Evolutionary conservation across 2,888 invertebrate species (phyloP).

Genomic region (Watsonalla binaria): DNA sequence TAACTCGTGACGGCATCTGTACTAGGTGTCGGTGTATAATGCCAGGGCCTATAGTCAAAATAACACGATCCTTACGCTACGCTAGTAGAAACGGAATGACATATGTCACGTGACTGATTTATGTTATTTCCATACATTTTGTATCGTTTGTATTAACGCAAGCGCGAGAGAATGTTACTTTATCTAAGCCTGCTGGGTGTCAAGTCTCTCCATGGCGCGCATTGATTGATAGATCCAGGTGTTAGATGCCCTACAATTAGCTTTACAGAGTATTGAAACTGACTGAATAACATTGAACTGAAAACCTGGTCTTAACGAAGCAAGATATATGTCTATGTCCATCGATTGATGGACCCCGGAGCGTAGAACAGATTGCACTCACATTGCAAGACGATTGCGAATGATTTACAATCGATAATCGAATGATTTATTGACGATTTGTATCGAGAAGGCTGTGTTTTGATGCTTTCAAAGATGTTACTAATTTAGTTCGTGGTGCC

Average conservation of each 20-base stretch:
- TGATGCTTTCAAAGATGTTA: neutral
- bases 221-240: too few relatives aligned
- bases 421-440: neutral
- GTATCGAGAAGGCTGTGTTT: neutral
- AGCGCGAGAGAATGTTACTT: too few relatives aligned
- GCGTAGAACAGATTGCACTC: slow-evolving; percentile 20
- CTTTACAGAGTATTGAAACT: slow-evolving; percentile 3
- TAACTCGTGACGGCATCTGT: too few relatives aligned
- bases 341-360: slow-evolving; percentile 32
- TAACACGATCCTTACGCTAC: too few relatives aligned
- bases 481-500: neutral
- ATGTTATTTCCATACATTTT: too few relatives aligned
- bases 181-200: too few relatives aligned
- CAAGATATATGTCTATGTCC: slow-evolving; percentile 30
- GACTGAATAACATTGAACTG: slow-evolving; percentile 3
- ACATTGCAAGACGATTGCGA: neutral
- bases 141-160: too few relatives aligned
- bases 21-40: too few relatives aligned
- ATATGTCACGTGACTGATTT: too few relatives aligned
- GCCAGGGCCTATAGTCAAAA: too few relatives aligned
- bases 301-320: slow-evolving; percentile 22
- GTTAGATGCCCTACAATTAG: neutral
- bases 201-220: too few relatives aligned
- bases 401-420: neutral
- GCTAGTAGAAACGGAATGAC: too few relatives aligned